Percentiles rank a stretch among this genome's conserved stretches.
phyloP scores from a whole-genome alignment of 2,888 invertebrate species.

The Alloplasta piceator region DNA sequence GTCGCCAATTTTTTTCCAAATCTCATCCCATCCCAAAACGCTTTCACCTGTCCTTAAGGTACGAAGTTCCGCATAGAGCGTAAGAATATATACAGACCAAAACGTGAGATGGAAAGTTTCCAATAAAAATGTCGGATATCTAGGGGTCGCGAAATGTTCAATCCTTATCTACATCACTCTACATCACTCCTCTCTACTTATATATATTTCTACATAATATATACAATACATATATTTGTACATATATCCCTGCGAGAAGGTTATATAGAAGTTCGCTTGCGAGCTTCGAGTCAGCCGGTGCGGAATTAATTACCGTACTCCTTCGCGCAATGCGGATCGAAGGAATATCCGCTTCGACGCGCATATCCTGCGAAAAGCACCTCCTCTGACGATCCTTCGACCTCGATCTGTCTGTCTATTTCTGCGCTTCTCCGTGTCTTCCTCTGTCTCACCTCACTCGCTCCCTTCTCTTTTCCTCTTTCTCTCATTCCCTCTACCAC shows the following conservation, averaged over 20 bases:
- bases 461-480: neutral
- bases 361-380: slow-evolving; percentile 61
- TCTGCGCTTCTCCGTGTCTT: slow-evolving; percentile 20
- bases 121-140: slow-evolving; percentile 41
- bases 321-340: slow-evolving; percentile 70
- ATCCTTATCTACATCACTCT: slow-evolving; percentile 30
- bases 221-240: neutral
- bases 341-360: slow-evolving; percentile 68
- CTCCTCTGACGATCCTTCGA: slow-evolving; percentile 45
- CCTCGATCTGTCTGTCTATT: slow-evolving; percentile 52
- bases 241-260: slow-evolving; percentile 21
- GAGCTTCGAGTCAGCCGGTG: slow-evolving; percentile 59
- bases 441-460: slow-evolving; percentile 11
- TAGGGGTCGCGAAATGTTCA: slow-evolving; percentile 48
- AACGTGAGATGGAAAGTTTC: slow-evolving; percentile 37
- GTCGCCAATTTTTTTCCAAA: too few species aligned
- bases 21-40: too few species aligned
- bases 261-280: slow-evolving; percentile 39
- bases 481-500: slow-evolving; percentile 14
- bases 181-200: neutral
- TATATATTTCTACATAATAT: slow-evolving; percentile 3
- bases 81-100: slow-evolving; percentile 6
- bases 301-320: slow-evolving; percentile 75
- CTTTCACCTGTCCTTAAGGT: too few species aligned
- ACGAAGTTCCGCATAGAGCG: neutral